Percentiles rank a stretch among this genome's conserved stretches.
Conservation (phyloP, 2,888 invertebrate genomes). For the Chouioia cunea region DNA sequence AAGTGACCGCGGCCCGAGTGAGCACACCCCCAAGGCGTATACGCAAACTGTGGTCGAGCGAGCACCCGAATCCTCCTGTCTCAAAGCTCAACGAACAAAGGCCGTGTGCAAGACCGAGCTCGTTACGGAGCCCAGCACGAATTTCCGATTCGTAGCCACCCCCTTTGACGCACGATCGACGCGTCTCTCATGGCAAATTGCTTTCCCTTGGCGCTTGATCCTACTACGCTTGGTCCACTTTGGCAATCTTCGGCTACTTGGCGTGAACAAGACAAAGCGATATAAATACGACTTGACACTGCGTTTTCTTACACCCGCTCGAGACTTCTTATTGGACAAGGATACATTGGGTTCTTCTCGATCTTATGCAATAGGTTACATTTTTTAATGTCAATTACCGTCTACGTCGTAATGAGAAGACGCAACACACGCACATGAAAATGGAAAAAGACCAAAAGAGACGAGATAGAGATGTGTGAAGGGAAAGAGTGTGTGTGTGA, state of each 20-base stretch:
- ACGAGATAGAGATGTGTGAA: background rate
- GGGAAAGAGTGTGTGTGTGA: too few relatives aligned
- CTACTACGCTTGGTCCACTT: background rate
- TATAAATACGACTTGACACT: slow-evolving; percentile 44
- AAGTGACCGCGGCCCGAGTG: too few relatives aligned
- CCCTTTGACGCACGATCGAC: slow-evolving; percentile 1
- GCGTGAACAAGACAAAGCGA: too few relatives aligned
- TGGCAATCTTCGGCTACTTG: background rate
- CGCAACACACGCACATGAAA: slow-evolving; percentile 22
- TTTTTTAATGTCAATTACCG: slow-evolving; percentile 20
- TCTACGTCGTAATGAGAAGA: slow-evolving; percentile 21
- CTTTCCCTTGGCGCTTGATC: slow-evolving; percentile 22
- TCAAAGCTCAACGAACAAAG: slow-evolving; percentile 30
- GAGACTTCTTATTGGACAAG: too few relatives aligned
- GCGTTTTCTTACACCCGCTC: slow-evolving; percentile 27
- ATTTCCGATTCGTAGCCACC: slow-evolving; percentile 29
- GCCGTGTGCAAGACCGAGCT: slow-evolving; percentile 19
- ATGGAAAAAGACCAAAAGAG: background rate
- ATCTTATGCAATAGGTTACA: too few relatives aligned
- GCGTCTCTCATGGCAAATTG: slow-evolving; percentile 30
- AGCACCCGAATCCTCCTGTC: slow-evolving; percentile 13
- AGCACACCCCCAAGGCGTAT: background rate
- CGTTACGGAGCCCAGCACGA: slow-evolving; percentile 40
- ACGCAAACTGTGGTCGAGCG: slow-evolving; percentile 7
- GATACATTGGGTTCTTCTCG: too few relatives aligned